phyloP scores from a whole-genome alignment of 2,888 invertebrate species.

The Artemia sp. region DNA sequence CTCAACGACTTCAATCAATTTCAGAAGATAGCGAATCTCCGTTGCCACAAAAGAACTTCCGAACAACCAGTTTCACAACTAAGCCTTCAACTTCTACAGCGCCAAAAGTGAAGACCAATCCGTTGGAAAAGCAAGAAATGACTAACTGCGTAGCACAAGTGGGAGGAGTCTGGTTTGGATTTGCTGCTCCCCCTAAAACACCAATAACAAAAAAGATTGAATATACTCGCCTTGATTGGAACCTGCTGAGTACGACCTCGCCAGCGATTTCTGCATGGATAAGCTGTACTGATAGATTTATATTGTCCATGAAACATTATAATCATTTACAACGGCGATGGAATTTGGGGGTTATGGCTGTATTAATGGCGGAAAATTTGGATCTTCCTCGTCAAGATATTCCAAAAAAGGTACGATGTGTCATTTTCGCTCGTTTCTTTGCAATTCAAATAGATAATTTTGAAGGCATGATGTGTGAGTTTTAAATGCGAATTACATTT shows the following conservation, averaged over 20 bases:
- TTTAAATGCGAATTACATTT: too few species aligned
- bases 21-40: constrained; percentile 10
- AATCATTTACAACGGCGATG: constrained; percentile 59
- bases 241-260: constrained; percentile 80
- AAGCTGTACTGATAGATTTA: constrained; percentile 80
- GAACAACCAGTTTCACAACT: constrained; percentile 11
- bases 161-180: constrained; percentile 87
- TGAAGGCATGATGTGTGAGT: too few species aligned
- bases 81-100: background rate
- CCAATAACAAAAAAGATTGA: constrained; percentile 87
- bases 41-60: background rate
- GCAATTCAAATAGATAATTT: background rate
- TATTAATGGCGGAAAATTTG: constrained; percentile 82
- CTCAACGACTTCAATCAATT: constrained; percentile 23
- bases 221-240: constrained; percentile 77
- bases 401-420: constrained; percentile 46
- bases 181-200: constrained; percentile 86
- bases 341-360: constrained; percentile 72
- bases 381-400: constrained; percentile 70
- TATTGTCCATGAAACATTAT: constrained; percentile 63
- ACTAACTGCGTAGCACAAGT: constrained; percentile 71
- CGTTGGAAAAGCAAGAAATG: constrained; percentile 18
- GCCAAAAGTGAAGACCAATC: constrained; percentile 16
- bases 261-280: constrained; percentile 96
- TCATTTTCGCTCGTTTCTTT: constrained; percentile 16